These are phyloP conservation scores for Leptopilina drosophilae DNA, from an alignment of 2,888 invertebrate species.

Conservation along the genomic window DNA sequence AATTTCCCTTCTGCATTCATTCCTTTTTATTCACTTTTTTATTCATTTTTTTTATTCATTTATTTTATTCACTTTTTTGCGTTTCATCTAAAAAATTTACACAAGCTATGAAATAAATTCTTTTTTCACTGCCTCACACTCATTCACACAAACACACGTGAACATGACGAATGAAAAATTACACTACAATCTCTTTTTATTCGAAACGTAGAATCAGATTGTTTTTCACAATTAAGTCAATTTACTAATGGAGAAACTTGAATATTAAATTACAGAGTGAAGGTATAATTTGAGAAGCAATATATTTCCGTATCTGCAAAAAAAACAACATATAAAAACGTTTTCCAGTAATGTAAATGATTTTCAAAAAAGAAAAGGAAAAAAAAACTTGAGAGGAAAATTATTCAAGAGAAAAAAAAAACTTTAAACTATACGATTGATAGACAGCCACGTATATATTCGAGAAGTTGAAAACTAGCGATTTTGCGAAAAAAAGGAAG, in stretches of 20 bases:
- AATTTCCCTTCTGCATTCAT: no score
- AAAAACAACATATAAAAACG: background rate
- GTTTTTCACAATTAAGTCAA: constrained; percentile 4
- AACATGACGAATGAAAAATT: background rate
- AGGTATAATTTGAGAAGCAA: constrained; percentile 19
- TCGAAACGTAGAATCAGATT: constrained; percentile 5
- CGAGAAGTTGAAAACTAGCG: background rate
- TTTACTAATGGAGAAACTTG: constrained; percentile 19
- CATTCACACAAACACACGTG: background rate
- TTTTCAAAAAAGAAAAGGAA: background rate
- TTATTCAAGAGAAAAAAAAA: constrained; percentile 9
- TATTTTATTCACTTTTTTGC: no score
- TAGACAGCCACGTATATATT: background rate
- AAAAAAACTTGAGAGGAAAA: background rate
- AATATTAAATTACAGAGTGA: background rate
- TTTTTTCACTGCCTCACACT: no score
- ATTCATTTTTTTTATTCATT: no score
- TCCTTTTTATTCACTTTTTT: no score
- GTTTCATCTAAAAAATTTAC: no score
- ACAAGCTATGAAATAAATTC: no score
- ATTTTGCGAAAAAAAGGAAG: background rate
- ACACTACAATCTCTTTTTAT: background rate
- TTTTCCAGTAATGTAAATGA: background rate
- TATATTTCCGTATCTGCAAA: background rate
- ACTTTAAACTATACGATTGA: constrained; percentile 2